Percentiles rank a stretch among this genome's conserved stretches.
Evolutionary conservation across 2,797 vertebrate species (phyloP).

Genomic region (Hippocampus kuda): DNA sequence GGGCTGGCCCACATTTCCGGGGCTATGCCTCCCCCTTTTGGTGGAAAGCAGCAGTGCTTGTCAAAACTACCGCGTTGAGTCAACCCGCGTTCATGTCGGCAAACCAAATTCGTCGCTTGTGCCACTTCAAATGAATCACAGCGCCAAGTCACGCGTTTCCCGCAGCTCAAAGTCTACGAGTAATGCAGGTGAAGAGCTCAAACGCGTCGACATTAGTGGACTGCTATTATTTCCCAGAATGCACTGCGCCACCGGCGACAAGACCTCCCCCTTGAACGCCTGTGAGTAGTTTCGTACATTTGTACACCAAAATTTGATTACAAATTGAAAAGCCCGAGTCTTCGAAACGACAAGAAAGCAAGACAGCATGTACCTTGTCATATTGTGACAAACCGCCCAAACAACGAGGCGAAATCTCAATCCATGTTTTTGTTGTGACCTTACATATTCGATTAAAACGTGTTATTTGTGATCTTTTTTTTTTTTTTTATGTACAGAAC

Average conservation of each 20-base stretch:
- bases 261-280: not conserved
- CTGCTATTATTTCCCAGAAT: not conserved
- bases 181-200: not conserved
- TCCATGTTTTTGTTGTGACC: not conserved
- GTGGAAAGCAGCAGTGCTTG: not conserved
- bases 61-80: not conserved
- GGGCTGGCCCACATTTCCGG: not conserved
- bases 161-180: not conserved
- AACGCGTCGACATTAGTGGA: not conserved
- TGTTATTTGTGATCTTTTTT: not conserved
- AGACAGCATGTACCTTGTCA: too few species aligned
- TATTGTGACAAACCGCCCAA: too few species aligned
- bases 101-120: not conserved
- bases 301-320: too few species aligned
- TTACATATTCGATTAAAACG: not conserved
- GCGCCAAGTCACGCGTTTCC: not conserved
- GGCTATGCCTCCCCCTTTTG: not conserved
- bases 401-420: not conserved
- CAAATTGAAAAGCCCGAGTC: not conserved
- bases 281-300: not conserved
- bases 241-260: not conserved
- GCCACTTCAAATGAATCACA: not conserved
- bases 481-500: not conserved
- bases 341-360: not conserved
- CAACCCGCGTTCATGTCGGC: not conserved